These are phyloP conservation scores for Drosophila buzzatii DNA, from an alignment of 2,888 invertebrate species.

Conservation along the genomic window DNA sequence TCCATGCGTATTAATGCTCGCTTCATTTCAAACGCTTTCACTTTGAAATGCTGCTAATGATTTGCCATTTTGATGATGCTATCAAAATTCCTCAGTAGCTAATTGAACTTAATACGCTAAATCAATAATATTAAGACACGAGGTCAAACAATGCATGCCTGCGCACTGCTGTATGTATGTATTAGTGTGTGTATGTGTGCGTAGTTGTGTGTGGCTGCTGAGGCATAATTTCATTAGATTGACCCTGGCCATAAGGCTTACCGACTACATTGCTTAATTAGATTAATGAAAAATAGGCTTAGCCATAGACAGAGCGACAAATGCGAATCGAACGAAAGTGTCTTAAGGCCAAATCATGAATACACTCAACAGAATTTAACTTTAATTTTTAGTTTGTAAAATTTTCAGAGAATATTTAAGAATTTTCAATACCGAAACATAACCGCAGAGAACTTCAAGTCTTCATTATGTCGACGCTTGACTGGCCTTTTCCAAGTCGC, in stretches of 20 bases:
- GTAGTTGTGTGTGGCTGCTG: slow-evolving; percentile 33
- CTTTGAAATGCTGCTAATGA: slow-evolving; percentile 8
- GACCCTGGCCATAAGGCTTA: slow-evolving; percentile 49
- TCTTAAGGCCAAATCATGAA: slow-evolving; percentile 30
- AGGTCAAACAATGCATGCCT: slow-evolving; percentile 28
- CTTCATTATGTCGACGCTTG: slow-evolving; percentile 33
- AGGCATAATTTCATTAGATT: slow-evolving; percentile 66
- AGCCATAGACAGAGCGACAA: slow-evolving; percentile 12
- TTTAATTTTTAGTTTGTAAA: background rate
- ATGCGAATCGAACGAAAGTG: slow-evolving; percentile 13
- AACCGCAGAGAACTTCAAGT: slow-evolving; percentile 33
- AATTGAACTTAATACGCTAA: slow-evolving; percentile 68
- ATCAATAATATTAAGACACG: slow-evolving; percentile 64
- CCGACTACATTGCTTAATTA: slow-evolving; percentile 49
- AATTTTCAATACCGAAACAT: background rate
- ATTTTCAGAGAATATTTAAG: background rate
- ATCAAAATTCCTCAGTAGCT: slow-evolving; percentile 52
- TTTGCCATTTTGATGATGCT: slow-evolving; percentile 37
- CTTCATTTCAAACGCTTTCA: background rate
- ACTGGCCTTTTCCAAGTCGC: slow-evolving; percentile 33
- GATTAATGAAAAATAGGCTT: slow-evolving; percentile 68
- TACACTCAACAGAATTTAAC: background rate
- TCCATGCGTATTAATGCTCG: background rate
- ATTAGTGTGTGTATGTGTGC: slow-evolving; percentile 21
- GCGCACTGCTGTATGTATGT: slow-evolving; percentile 21